Percentiles rank a stretch among this genome's conserved stretches.
These are phyloP conservation scores for Argopecten irradians DNA, from an alignment of 1,140 invertebrate species.

Conservation along the genomic window DNA sequence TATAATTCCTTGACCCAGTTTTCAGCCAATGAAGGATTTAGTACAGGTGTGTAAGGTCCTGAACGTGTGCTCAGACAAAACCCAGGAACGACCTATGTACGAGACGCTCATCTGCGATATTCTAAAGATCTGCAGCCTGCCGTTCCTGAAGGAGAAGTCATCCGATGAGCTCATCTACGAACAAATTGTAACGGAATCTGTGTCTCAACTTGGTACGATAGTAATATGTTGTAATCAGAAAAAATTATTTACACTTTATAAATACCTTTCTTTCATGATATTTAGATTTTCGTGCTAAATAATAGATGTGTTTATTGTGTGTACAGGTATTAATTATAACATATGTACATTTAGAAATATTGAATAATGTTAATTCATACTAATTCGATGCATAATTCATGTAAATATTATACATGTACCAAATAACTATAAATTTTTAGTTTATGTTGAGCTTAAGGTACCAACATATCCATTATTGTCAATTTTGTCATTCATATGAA, in stretches of 20 bases:
- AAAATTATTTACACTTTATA: background rate
- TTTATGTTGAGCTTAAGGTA: background rate
- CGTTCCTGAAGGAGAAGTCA: slow-evolving; percentile 76
- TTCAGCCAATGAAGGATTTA: slow-evolving; percentile 75
- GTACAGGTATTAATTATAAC: background rate
- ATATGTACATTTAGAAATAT: too few relatives aligned
- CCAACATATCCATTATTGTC: too few relatives aligned
- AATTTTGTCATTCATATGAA: background rate
- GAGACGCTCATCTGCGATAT: slow-evolving; percentile 73
- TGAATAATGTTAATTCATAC: too few relatives aligned
- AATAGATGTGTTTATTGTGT: background rate
- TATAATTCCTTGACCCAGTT: slow-evolving; percentile 47
- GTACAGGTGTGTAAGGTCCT: slow-evolving; percentile 75
- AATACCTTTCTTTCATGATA: too few relatives aligned
- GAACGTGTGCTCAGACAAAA: slow-evolving; percentile 75
- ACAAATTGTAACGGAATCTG: slow-evolving; percentile 74
- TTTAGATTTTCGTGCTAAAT: background rate
- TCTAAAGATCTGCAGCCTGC: slow-evolving; percentile 71
- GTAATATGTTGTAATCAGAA: background rate
- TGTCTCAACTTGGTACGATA: slow-evolving; percentile 75
- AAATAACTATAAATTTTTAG: background rate
- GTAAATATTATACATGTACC: background rate
- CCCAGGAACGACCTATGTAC: slow-evolving; percentile 69
- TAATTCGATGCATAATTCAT: background rate
- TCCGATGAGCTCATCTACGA: slow-evolving; percentile 76